Base-by-base conservation (phyloP, 2,888 invertebrate species). In the Cryptosula pallasiana region DNA sequence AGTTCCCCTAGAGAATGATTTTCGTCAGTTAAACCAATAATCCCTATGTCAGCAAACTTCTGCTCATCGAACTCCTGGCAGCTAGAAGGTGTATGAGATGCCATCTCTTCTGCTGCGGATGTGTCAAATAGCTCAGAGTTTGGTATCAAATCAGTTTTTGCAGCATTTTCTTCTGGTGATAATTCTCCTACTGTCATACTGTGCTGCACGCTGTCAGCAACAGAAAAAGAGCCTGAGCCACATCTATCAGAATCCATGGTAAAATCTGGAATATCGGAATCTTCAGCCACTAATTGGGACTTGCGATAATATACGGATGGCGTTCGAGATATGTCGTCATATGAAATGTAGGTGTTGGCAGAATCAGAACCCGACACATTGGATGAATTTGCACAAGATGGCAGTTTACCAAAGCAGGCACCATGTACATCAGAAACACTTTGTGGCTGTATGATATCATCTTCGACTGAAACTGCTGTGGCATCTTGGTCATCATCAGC, bases 281-380 rank as follows among this genome's bases (percentile, higher is more conserved):
- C 63, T n/a, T 55, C 23, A n/a, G 16, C 55, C 9, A 32, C 20
- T 13, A 45, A 45, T 20, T 45, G 45, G 20, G 45, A 45, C 32
- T 32, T 16, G 2, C 13, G 27, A 5, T 20, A 63, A 32, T 32
- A 34, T 63, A 63, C 27, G 13, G 70, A 29, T 70, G 70, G 32
- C 2, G 70, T 13, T 29, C 45, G n/a, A 3, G 70, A 70, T 9
- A 70, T n/a, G 27, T 70, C 70, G 29, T 70, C 70, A 23, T 70
- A 70, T 35, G 70, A 70, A 2, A 20, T 3, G 25, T 70, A 70
- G 45, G 70, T 70, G 13, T 63, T 5, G 3, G 32, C 5, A 25
- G 63, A 63, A 32, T 34, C 63, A 32, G 63, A 63, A 32, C 27
- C 32, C 3, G 20, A 9, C 2, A 9, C 32, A 3, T 27, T 63